Conservation (phyloP, 2,888 invertebrate genomes). For the Deroplatys truncata region DNA sequence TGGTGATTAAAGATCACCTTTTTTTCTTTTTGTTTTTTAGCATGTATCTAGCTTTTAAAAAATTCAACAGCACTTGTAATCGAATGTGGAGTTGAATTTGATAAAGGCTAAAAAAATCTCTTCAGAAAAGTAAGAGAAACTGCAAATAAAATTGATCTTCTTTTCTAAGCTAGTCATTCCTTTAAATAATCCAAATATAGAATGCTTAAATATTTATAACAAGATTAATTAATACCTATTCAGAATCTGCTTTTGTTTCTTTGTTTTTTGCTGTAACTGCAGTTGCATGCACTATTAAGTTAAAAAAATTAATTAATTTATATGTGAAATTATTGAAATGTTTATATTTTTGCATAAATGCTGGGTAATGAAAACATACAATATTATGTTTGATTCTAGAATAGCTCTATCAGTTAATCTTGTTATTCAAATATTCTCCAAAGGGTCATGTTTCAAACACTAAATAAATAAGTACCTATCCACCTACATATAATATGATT, state of each 20-base stretch:
- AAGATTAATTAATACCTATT: neutral
- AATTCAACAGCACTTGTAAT: neutral
- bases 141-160: neutral
- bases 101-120: neutral
- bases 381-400: neutral
- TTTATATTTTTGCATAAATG: neutral
- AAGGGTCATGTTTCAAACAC: neutral
- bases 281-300: neutral
- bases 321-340: neutral
- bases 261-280: neutral
- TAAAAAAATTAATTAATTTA: no score
- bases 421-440: neutral
- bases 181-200: neutral
- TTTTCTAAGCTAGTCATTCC: neutral
- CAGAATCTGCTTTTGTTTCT: neutral
- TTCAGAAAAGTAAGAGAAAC: neutral
- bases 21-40: neutral
- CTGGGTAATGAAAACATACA: neutral
- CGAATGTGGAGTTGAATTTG: neutral
- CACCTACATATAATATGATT: neutral
- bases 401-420: neutral
- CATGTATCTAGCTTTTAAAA: neutral
- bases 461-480: neutral
- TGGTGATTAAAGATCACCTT: neutral
- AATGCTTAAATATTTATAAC: neutral